Percentiles rank a stretch among this genome's conserved stretches.
Evolutionary conservation across 2,797 vertebrate species (phyloP).

Genomic region (Protonibea diacanthus): DNA sequence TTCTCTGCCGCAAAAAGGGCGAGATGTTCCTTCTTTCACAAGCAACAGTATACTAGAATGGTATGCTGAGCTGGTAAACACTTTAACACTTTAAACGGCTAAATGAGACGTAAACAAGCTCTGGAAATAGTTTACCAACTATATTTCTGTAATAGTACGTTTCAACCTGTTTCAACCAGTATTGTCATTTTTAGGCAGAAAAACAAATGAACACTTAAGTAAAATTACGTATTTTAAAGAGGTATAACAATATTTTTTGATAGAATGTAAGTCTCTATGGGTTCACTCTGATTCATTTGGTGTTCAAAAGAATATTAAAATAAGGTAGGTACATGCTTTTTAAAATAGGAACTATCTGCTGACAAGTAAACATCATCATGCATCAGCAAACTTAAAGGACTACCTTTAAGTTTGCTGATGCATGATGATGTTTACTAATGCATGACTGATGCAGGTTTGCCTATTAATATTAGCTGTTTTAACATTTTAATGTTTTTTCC

Average conservation of each 20-base stretch:
- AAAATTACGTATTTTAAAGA: background rate
- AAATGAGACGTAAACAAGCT: background rate
- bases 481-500: background rate
- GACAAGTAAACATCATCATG: no score
- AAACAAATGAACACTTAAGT: no score
- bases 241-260: background rate
- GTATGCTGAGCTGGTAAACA: background rate
- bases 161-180: no score
- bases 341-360: background rate
- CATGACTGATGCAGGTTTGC: background rate
- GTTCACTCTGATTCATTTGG: background rate
- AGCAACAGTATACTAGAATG: background rate
- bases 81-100: background rate
- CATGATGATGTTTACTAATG: background rate
- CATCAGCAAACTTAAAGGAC: no score
- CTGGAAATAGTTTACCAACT: background rate
- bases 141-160: background rate
- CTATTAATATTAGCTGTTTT: background rate
- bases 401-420: background rate
- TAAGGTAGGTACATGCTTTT: no score
- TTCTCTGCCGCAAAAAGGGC: background rate
- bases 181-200: no score
- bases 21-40: background rate
- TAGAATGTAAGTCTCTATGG: background rate
- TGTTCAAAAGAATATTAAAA: background rate